Conservation (phyloP, 2,113 vertebrate species). For the Seriola dumerili region DNA sequence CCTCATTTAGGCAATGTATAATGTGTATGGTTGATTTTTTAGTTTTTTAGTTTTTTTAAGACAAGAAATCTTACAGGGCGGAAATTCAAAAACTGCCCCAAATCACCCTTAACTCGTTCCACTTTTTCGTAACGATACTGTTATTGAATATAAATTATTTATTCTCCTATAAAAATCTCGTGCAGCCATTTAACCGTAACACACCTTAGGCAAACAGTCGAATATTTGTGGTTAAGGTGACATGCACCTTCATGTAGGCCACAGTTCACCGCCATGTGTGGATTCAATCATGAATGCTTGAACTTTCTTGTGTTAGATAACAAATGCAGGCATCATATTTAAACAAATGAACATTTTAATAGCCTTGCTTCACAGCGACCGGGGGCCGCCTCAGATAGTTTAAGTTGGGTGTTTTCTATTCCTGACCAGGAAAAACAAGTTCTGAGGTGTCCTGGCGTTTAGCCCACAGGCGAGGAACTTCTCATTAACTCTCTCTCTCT, state of each 20-base stretch:
- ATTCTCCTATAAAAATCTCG: neutral
- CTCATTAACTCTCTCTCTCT: neutral
- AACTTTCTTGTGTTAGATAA: no score
- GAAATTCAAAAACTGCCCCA: neutral
- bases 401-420: neutral
- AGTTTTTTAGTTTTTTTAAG: no score
- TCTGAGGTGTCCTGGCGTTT: conserved; percentile 3
- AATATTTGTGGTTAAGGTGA: neutral
- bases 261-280: neutral
- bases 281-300: neutral
- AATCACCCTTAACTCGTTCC: no score
- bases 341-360: rapidly evolving
- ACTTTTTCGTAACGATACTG: neutral
- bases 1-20: no score
- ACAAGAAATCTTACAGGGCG: neutral
- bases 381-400: no score
- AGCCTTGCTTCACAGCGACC: neutral
- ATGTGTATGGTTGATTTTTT: no score
- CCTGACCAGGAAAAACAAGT: conserved; percentile 45
- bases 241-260: conserved; percentile 11
- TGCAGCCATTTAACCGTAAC: neutral
- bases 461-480: neutral
- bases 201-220: conserved; percentile 37
- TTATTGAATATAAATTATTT: no score
- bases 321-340: neutral